phyloP scores from a whole-genome alignment of 2,113 vertebrate species.

The Okapia johnstoni region DNA sequence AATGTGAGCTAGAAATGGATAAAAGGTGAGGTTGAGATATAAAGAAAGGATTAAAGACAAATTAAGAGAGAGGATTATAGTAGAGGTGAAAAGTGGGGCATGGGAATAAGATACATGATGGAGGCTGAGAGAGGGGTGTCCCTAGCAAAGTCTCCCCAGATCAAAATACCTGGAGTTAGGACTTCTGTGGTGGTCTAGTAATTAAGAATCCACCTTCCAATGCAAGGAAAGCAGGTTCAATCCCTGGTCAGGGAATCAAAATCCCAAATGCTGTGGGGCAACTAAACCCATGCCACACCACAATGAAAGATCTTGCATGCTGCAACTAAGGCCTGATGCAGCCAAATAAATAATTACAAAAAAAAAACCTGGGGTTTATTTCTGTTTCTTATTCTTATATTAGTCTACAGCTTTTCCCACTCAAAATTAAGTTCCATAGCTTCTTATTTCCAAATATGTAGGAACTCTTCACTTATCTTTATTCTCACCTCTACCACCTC shows the following conservation, averaged over 20 bases:
- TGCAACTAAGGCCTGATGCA: neutral
- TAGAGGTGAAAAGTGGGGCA: neutral
- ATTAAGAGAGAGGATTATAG: neutral
- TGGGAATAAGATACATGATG: fast-evolving
- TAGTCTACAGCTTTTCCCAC: neutral
- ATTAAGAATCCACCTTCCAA: neutral
- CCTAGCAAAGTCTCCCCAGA: neutral
- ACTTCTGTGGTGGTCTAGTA: neutral
- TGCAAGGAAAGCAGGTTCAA: neutral
- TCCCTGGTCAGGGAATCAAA: neutral
- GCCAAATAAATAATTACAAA: neutral
- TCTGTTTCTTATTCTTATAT: neutral
- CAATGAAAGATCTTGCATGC: neutral
- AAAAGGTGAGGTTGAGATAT: neutral
- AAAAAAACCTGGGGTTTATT: neutral
- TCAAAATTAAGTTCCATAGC: neutral
- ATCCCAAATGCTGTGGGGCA: neutral
- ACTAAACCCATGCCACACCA: neutral
- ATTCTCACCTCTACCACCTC: neutral
- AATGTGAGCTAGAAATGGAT: neutral
- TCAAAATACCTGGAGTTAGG: neutral
- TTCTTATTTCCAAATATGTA: neutral
- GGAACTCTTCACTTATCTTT: neutral
- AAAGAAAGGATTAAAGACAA: neutral
- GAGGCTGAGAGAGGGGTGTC: no score